Base-by-base conservation (phyloP, 2,797 vertebrate genomes). In the Sebastes trivittatus region DNA sequence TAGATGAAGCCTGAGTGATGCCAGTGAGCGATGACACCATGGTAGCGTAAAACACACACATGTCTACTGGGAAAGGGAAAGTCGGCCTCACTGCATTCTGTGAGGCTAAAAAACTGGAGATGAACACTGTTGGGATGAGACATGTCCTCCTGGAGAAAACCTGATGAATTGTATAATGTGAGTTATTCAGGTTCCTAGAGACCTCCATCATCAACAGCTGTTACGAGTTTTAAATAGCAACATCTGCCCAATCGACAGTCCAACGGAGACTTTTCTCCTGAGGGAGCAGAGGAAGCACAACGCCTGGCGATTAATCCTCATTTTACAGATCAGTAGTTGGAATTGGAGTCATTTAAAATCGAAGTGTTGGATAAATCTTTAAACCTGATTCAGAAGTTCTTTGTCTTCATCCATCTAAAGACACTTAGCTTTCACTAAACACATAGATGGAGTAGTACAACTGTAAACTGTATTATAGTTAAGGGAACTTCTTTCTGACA, bases 321-420 rank as follows among this genome's bases (percentile, higher is more conserved):
- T 81, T 69, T 25, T 69, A 72, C 60, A 77, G 11, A 84, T 82
- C 49, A 59, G 29, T 27, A 64, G 27, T 77, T 78, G 22, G 38
- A 77, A 75, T 13, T 61, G 1, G 23, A 13, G 23, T 56, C 11
- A 64, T 72, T 75, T 61, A 25, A 64, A 81, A 56, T 72, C 54
- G 25, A 25, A 11, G 27, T 25, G 25, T 13, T 38, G 2, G 8
- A 56, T 69, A 22, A 1, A 9, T 14, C 11, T 59, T 62, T 9
- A 25, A 74, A 59, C 27, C 18, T 32, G 58, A 4, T 63, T 78
- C n/a, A 38, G 20, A 56, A 64, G 9, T 74, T 67, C 8, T 77
- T 68, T 56, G 16, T 63, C 18, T 32, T 60, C 8, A 6, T 38
- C 0, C 9, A 56, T 6, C 11, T 22, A 46, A 64, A 65, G 11